A percentile compares a stretch with the other conserved stretches of the same genome.
Conservation (phyloP, 1,140 invertebrate species). For the Ladona fulva region DNA sequence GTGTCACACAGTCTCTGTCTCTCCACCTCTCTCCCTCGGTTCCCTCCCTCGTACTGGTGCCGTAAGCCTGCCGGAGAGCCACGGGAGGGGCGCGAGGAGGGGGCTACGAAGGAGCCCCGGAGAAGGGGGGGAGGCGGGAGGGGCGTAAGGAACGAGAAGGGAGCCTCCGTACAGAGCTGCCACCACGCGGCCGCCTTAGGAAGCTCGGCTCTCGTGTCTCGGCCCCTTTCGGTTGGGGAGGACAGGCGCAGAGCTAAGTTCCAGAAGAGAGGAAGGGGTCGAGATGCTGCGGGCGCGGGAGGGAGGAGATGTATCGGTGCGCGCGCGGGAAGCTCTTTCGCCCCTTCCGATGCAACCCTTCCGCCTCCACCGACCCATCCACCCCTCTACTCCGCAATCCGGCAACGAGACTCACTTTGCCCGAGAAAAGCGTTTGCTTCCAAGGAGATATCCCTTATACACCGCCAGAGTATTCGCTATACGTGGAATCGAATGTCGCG, state of each 20-base stretch:
- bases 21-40: neutral
- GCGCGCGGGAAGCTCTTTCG: neutral
- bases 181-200: neutral
- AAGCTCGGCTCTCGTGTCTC: neutral
- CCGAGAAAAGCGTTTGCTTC: too few relatives aligned
- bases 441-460: too few relatives aligned
- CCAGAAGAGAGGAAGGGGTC: neutral
- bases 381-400: neutral
- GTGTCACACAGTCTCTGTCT: neutral
- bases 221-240: neutral
- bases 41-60: neutral
- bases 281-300: neutral
- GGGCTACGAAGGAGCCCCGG: neutral
- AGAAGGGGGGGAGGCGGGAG: neutral
- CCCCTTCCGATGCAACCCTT: neutral
- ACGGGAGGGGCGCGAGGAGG: neutral
- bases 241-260: constrained; percentile 6
- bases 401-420: neutral
- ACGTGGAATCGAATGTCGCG: too few relatives aligned
- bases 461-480: too few relatives aligned
- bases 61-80: neutral
- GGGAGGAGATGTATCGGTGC: neutral
- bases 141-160: neutral
- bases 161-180: neutral
- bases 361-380: neutral